phyloP scores from a whole-genome alignment of 2,113 vertebrate species.

The Ptilonorhynchus violaceus region DNA sequence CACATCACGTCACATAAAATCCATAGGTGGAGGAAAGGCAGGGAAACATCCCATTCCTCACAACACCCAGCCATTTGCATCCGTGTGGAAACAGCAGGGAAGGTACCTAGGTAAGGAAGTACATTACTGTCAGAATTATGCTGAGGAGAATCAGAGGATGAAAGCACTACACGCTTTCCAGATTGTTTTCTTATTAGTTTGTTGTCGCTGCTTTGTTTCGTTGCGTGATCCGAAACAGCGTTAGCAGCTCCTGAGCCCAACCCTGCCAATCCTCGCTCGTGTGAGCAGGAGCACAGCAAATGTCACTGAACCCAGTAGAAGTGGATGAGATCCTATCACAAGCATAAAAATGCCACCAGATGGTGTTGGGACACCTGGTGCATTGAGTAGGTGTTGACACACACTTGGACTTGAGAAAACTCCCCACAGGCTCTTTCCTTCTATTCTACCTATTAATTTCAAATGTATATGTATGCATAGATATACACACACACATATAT shows the following conservation, averaged over 20 bases:
- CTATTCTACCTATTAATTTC: neutral
- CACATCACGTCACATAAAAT: neutral
- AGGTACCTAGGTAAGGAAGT: neutral
- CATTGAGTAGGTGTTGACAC: neutral
- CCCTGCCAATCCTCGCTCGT: accelerated
- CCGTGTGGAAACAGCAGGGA: neutral
- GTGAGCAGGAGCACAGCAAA: neutral
- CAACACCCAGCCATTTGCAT: neutral
- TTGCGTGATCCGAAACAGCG: accelerated
- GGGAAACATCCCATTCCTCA: neutral
- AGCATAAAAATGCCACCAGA: neutral
- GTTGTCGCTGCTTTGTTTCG: neutral
- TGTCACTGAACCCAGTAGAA: neutral
- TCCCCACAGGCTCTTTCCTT: neutral
- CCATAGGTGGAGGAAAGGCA: neutral
- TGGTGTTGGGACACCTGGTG: neutral
- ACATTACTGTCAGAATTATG: conserved; percentile 42
- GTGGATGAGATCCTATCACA: neutral
- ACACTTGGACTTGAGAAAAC: neutral
- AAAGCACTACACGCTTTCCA: neutral
- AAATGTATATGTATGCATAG: neutral
- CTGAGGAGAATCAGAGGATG: neutral
- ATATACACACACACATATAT: neutral
- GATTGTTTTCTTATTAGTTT: neutral
- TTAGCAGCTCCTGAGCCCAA: neutral